Evolutionary conservation across 2,888 invertebrate species (phyloP), one percentile per base, ranked within the genome.

Genomic region (Dynastes maya): DNA sequence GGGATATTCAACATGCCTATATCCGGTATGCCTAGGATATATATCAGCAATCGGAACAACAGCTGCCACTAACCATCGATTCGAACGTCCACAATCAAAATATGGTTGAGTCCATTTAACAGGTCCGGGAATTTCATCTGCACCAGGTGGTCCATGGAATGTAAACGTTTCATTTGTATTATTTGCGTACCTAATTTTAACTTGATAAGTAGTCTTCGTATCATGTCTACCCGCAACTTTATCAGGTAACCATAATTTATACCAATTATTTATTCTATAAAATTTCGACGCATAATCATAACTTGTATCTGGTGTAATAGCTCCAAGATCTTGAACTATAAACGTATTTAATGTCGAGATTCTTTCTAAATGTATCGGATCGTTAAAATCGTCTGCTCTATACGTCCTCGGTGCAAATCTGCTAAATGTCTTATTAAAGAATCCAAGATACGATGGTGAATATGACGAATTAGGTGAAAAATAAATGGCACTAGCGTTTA

Each of bases 281-380:
- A 93, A 94, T 84, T 97, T 96, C 0, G 95, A 94, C 0, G 97
- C 96, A 86, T 99, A 99, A 89, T 98, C 98, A 80, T 92, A 91
- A 65, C 96, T 95, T 4, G 94, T 94, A 0, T 93, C 92, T 0
- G 95, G 93, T 45, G 82, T 84, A 85, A 96, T 93, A 0, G 97
- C 96, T 37, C 97, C 97, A 76, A 97, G 90, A 90, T 98, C 97
- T 82, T 93, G 92, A 1, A 96, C 93, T 80, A 93, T 92, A 82
- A 98, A 97, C 0, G 98, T 98, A 85, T 97, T 97, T 86, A 98
- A 90, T 0, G 98, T 98, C 0, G 98, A 98, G 84, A 98, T 97
- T 87, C 98, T 93, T 87, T 98, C 96, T 83, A 96, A 89, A 90
- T 98, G 98, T 76, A 98, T 97, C 0, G 98, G 98, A 88, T 99